Conservation (phyloP, 2,797 vertebrate species). For the Pangasius djambal region DNA sequence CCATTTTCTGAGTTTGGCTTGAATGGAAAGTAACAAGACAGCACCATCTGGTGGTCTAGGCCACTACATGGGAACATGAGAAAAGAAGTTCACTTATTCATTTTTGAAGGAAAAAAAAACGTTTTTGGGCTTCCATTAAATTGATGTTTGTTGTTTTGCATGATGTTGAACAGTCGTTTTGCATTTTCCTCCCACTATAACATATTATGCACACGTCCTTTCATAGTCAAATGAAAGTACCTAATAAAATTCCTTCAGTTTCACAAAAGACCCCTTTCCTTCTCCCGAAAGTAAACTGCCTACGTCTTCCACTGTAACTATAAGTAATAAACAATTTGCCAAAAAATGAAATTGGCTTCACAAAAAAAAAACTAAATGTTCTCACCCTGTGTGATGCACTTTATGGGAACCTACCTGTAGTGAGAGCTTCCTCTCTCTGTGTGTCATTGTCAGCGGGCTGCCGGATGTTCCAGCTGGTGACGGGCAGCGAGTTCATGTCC, state of each 20-base stretch:
- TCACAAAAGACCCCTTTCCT: not conserved
- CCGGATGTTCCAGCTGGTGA: constrained; percentile 90
- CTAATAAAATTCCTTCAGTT: not conserved
- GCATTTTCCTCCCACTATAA: not conserved
- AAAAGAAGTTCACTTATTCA: not conserved
- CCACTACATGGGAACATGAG: not conserved
- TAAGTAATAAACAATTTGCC: not conserved
- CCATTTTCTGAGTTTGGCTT: not conserved
- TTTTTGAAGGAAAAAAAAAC: not conserved
- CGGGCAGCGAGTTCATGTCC: constrained; percentile 80
- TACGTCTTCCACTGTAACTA: not conserved
- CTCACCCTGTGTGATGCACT: not conserved
- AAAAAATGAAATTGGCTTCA: not conserved
- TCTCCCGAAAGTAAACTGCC: not conserved
- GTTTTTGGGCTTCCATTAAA: not conserved
- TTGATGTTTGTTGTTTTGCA: too few relatives aligned
- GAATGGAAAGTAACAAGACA: constrained; percentile 4
- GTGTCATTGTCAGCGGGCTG: constrained; percentile 81
- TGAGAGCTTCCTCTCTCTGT: constrained; percentile 83
- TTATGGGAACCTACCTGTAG: constrained; percentile 69
- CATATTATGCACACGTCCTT: not conserved
- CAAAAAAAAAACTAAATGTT: not conserved
- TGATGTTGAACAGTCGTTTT: not conserved
- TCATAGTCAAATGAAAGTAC: not conserved
- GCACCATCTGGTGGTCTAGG: constrained; percentile 44